Conservation (phyloP, 2,797 vertebrate species). For the Danio aesculapii region DNA sequence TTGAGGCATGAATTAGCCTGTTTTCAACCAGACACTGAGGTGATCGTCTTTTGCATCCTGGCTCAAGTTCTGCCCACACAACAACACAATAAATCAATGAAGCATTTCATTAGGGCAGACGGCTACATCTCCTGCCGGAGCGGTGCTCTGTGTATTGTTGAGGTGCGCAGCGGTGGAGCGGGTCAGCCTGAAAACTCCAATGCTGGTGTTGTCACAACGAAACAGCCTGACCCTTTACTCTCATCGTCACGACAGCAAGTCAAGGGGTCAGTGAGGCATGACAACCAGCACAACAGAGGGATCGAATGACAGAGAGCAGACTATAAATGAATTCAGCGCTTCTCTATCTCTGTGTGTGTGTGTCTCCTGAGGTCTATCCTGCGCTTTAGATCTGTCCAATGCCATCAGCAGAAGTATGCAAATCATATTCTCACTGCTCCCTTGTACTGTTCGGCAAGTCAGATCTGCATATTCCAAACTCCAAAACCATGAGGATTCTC, state of each 20-base stretch:
- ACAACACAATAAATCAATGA: constrained; percentile 47
- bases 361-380: constrained; percentile 28
- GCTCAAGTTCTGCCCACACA: constrained; percentile 35
- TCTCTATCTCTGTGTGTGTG: constrained; percentile 6
- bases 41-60: constrained; percentile 4
- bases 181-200: constrained; percentile 34
- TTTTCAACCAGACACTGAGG: constrained; percentile 35
- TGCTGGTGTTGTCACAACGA: constrained; percentile 38
- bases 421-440: constrained; percentile 30
- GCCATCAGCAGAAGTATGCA: constrained; percentile 36
- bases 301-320: constrained; percentile 49
- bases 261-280: constrained; percentile 60
- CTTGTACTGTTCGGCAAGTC: constrained; percentile 32
- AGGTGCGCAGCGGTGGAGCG: constrained; percentile 10
- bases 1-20: constrained; percentile 38
- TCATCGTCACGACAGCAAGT: constrained; percentile 47
- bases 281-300: constrained; percentile 48
- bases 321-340: constrained; percentile 50
- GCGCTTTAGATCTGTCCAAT: constrained; percentile 10
- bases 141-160: constrained; percentile 20
- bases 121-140: constrained; percentile 3
- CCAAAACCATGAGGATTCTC: not conserved
- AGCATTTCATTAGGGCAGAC: constrained; percentile 49
- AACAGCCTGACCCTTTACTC: constrained; percentile 49
- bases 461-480: constrained; percentile 8